phyloP scores from a whole-genome alignment of 2,797 vertebrate species.

The Sitta carolinensis region DNA sequence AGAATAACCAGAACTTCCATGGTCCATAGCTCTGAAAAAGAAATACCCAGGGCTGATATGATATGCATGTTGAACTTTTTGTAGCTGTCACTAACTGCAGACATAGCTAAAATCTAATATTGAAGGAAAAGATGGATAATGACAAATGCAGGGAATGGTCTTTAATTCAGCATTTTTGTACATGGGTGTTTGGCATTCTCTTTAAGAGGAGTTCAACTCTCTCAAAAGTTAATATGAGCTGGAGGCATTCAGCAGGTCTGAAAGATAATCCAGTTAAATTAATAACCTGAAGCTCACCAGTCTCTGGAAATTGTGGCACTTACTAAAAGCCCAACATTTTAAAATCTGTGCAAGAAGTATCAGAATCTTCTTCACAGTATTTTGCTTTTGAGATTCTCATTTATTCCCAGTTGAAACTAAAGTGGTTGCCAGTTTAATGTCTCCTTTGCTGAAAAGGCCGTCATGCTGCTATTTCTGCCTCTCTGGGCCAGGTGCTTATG shows the following conservation, averaged over 20 bases:
- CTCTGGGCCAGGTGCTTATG: not conserved
- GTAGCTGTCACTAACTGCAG: not conserved
- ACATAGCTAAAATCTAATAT: not conserved
- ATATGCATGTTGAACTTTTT: not conserved
- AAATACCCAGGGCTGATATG: not conserved
- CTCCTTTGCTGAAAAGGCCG: not conserved
- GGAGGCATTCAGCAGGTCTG: not conserved
- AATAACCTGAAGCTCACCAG: not conserved
- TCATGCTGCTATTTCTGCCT: not conserved
- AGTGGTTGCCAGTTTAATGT: not conserved
- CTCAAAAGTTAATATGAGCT: not conserved
- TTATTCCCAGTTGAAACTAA: not conserved
- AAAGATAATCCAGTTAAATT: not conserved
- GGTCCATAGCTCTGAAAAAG: not conserved
- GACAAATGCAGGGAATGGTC: not conserved
- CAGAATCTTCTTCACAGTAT: not conserved
- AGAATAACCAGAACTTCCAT: not conserved
- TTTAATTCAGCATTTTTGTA: not conserved
- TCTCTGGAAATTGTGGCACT: not conserved
- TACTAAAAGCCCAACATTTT: not conserved
- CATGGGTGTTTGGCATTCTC: not conserved
- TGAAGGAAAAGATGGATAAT: not conserved
- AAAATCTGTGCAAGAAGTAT: not conserved
- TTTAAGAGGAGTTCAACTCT: not conserved
- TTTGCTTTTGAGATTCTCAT: not conserved